These are phyloP conservation scores for Graptemys geographica DNA, from an alignment of 2,797 vertebrate species.

Conservation along the genomic window DNA sequence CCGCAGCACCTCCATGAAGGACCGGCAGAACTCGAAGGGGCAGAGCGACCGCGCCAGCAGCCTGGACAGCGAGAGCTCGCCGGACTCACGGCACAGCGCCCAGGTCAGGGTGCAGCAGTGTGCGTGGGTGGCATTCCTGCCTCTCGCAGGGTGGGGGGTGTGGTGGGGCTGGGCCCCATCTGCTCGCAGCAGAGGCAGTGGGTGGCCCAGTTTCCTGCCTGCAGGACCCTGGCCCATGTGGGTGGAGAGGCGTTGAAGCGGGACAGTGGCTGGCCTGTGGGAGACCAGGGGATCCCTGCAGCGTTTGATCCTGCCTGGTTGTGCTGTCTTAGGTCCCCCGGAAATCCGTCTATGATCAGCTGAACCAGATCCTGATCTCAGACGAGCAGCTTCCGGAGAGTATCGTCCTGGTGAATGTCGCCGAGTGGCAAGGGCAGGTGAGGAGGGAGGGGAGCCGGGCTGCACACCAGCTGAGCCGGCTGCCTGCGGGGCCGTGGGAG, in stretches of 20 bases:
- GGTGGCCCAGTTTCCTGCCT: neutral
- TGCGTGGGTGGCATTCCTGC: no score
- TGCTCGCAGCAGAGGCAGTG: neutral
- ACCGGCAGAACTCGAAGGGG: conserved; percentile 93
- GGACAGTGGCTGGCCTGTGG: neutral
- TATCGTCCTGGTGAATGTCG: conserved; percentile 91
- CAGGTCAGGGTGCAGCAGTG: conserved; percentile 82
- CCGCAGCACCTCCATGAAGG: conserved; percentile 90
- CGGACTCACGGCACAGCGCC: conserved; percentile 90
- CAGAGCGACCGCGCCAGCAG: conserved; percentile 93
- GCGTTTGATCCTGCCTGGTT: neutral
- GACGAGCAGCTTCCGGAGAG: conserved; percentile 94
- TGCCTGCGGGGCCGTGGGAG: accelerated
- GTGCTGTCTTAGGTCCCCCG: conserved; percentile 84
- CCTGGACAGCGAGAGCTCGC: conserved; percentile 94
- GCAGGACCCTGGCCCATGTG: neutral
- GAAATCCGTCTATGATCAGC: conserved; percentile 94
- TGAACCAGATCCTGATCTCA: conserved; percentile 94
- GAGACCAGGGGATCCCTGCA: accelerated
- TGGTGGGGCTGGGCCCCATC: no score
- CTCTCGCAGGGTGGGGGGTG: accelerated
- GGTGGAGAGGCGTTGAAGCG: neutral
- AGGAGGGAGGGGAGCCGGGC: neutral
- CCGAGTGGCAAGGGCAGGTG: conserved; percentile 99
- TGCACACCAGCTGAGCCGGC: neutral